These are phyloP conservation scores for Myopa tessellatipennis DNA, from an alignment of 2,888 invertebrate species.

Conservation along the genomic window DNA sequence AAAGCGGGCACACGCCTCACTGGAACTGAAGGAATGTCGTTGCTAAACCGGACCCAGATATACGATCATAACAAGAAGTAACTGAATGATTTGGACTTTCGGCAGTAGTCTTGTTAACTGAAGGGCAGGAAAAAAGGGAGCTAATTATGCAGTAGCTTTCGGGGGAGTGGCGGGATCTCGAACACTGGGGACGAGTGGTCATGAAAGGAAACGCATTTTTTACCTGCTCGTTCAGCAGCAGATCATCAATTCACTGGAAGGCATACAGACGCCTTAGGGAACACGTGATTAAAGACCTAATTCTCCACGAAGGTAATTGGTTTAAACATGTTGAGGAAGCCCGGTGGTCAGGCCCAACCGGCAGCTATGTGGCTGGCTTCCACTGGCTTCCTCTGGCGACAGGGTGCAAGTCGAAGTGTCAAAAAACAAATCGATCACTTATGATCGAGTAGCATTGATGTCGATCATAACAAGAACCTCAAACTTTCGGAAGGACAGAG, in stretches of 20 bases:
- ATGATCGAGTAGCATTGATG: constrained; percentile 28
- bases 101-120: constrained; percentile 4
- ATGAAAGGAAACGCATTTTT: constrained; percentile 2
- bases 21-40: neutral
- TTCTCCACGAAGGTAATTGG: constrained; percentile 20
- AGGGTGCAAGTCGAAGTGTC: constrained; percentile 25
- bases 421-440: constrained; percentile 36
- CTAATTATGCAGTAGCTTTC: constrained; percentile 7
- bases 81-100: no score
- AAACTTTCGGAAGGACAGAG: neutral
- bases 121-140: neutral
- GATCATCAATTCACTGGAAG: neutral
- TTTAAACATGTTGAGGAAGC: constrained; percentile 4
- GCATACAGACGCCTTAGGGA: neutral
- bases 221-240: neutral
- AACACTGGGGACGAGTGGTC: neutral
- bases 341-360: constrained; percentile 14
- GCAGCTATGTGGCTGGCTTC: neutral
- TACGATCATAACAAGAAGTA: neutral
- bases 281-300: constrained; percentile 19
- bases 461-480: neutral
- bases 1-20: constrained; percentile 44
- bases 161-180: neutral
- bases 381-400: neutral
- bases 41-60: no score